Conservation (phyloP, 2,797 vertebrate genomes). For the Xiphophorus birchmanni region DNA sequence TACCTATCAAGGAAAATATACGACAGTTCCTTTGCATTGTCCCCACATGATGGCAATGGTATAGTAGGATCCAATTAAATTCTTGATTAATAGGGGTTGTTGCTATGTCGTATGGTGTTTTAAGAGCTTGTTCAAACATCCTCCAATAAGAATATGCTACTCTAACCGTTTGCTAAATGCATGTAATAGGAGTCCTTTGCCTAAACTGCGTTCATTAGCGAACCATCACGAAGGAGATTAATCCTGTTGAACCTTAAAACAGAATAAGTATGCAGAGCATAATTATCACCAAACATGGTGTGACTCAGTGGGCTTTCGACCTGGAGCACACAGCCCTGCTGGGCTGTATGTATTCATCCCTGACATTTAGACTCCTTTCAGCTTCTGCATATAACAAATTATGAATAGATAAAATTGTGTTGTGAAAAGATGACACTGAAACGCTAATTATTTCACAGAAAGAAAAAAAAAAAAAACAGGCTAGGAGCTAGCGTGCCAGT, state of each 20-base stretch:
- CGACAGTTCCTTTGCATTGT: too few species aligned
- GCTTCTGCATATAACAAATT: slow-evolving; percentile 26
- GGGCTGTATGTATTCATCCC: slow-evolving; percentile 19
- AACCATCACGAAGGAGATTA: background rate
- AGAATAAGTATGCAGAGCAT: slow-evolving; percentile 24
- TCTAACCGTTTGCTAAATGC: background rate
- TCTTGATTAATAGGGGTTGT: too few species aligned
- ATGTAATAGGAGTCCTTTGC: background rate
- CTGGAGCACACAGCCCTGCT: background rate
- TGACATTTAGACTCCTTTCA: slow-evolving; percentile 33
- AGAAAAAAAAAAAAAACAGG: background rate
- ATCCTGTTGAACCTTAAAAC: slow-evolving; percentile 30
- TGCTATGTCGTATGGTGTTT: too few species aligned
- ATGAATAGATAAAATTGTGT: slow-evolving; percentile 20
- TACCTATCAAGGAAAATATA: too few species aligned
- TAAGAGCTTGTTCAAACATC: background rate
- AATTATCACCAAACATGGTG: slow-evolving; percentile 28
- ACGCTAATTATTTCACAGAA: background rate
- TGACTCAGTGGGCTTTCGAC: slow-evolving; percentile 20
- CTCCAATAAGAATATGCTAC: background rate
- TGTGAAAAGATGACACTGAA: slow-evolving; percentile 23
- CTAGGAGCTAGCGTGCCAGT: background rate
- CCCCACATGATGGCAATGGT: too few species aligned
- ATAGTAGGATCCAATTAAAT: too few species aligned
- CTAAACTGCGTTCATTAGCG: background rate